Evolutionary conservation across 1,140 invertebrate genomes (phyloP).

Genomic region (Atta cephalotes): DNA sequence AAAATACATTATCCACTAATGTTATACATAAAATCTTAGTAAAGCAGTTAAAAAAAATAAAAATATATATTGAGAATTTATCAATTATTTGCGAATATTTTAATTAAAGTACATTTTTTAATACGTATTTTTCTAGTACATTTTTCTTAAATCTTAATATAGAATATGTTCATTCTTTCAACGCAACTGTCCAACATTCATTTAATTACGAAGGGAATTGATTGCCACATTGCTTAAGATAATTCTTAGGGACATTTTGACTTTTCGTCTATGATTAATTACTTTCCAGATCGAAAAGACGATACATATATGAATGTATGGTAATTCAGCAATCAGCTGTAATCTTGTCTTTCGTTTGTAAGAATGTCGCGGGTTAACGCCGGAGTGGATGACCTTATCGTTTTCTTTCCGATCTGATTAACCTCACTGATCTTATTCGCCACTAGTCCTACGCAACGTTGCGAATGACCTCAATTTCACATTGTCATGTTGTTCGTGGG

Average conservation of each 20-base stretch:
- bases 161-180: background rate
- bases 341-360: constrained; percentile 7
- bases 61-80: background rate
- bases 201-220: background rate
- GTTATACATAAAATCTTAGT: background rate
- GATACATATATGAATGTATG: constrained; percentile 21
- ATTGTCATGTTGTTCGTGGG: constrained; percentile 49
- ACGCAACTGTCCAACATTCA: background rate
- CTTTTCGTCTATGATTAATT: background rate
- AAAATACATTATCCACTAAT: background rate
- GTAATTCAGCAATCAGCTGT: constrained; percentile 24
- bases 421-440: constrained; percentile 56
- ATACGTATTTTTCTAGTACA: background rate
- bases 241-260: background rate
- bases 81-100: background rate
- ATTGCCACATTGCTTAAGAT: background rate
- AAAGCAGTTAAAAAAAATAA: background rate
- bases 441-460: constrained; percentile 55
- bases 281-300: background rate
- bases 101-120: background rate
- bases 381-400: constrained; percentile 53
- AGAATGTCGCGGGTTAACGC: constrained; percentile 27
- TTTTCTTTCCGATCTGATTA: constrained; percentile 65
- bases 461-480: constrained; percentile 54
- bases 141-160: background rate